Conservation (phyloP, 2,888 invertebrate species). For the Heliconius ethilla region DNA sequence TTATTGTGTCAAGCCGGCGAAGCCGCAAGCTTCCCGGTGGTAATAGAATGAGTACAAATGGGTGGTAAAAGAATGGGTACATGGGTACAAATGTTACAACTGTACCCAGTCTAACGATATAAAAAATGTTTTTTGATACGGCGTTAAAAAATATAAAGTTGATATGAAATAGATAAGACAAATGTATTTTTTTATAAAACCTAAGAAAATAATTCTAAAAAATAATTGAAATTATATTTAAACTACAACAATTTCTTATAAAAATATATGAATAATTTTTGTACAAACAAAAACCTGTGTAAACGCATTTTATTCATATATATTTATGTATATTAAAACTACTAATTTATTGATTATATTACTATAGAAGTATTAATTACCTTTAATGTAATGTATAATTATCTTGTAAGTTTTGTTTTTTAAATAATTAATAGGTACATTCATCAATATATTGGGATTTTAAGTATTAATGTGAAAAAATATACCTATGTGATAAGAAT, state of each 20-base stretch:
- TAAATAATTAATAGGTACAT: background rate
- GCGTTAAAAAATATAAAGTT: background rate
- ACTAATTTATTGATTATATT: conserved; percentile 8
- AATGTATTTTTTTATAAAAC: no score
- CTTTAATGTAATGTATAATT: conserved; percentile 1
- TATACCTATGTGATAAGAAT: no score
- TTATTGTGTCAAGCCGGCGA: no score
- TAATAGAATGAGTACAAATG: no score
- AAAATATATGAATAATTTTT: conserved; percentile 11
- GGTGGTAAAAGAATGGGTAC: no score
- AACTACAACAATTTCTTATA: background rate
- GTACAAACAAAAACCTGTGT: background rate
- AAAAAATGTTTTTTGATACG: no score
- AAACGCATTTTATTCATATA: background rate
- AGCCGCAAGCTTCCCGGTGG: no score
- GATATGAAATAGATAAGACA: no score
- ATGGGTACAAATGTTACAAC: no score
- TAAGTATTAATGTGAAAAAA: no score
- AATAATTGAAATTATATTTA: background rate
- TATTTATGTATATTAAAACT: background rate
- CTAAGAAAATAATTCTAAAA: no score
- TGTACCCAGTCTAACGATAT: no score
- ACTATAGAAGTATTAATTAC: background rate
- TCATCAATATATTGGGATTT: background rate
- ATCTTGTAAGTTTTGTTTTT: background rate